Evolutionary conservation across 2,113 vertebrate genomes (phyloP).

Genomic region (Corythornis cristatus): DNA sequence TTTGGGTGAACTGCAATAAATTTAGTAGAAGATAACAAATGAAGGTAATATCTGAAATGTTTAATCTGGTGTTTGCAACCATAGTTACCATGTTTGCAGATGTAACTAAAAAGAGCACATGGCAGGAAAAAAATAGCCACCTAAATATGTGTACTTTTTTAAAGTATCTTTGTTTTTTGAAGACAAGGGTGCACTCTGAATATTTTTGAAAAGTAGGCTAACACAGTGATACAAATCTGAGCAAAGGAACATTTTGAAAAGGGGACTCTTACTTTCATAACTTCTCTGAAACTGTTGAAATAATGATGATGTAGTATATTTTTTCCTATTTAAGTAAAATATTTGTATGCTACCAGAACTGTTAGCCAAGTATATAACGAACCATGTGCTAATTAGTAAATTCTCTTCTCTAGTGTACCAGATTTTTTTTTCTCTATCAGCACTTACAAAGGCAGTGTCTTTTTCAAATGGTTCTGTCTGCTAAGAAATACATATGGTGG

Average conservation of each 20-base stretch:
- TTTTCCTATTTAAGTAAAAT: not conserved
- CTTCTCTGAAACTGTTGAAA: not conserved
- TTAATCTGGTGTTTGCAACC: not conserved
- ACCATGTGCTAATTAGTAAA: not conserved
- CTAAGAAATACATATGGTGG: not conserved
- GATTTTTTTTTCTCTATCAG: not conserved
- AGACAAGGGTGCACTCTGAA: not conserved
- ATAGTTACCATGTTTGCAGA: not conserved
- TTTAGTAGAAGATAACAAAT: not conserved
- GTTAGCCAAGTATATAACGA: not conserved
- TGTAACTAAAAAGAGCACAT: not conserved
- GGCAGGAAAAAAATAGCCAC: not conserved
- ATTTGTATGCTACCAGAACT: not conserved
- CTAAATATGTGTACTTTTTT: not conserved
- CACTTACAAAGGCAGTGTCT: not conserved
- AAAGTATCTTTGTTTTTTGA: not conserved
- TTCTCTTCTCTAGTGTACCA: not conserved
- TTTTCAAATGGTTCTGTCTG: not conserved
- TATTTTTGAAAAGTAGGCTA: not conserved
- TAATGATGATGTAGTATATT: not conserved
- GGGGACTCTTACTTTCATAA: not conserved
- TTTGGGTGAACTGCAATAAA: not conserved
- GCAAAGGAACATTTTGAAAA: not conserved
- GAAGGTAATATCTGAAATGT: not conserved
- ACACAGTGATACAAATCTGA: not conserved